Percentiles rank a stretch among this genome's conserved stretches.
phyloP scores from a whole-genome alignment of 1,140 invertebrate genomes.

The Hypsibius dujardini region DNA sequence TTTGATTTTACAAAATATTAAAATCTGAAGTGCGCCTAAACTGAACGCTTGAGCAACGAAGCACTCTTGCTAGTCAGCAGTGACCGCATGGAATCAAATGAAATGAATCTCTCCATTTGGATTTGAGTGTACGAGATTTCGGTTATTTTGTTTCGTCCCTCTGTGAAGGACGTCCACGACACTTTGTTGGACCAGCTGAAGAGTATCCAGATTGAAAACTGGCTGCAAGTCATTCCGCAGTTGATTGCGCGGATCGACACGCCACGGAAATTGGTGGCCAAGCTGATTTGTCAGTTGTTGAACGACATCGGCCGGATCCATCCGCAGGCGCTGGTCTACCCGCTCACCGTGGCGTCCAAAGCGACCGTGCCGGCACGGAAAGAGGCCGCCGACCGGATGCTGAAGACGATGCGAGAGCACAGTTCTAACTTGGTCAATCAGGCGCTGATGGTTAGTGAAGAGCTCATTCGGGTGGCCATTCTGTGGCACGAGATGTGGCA shows the following conservation, averaged over 20 bases:
- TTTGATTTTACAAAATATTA: too few relatives aligned
- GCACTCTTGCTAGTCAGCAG: too few relatives aligned
- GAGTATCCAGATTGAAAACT: slow-evolving; percentile 87
- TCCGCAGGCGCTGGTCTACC: slow-evolving; percentile 79
- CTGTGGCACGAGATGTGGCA: slow-evolving; percentile 99
- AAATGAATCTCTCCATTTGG: too few relatives aligned
- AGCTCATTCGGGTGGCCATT: slow-evolving; percentile 91
- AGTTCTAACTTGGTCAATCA: slow-evolving; percentile 76
- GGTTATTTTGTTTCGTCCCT: too few relatives aligned
- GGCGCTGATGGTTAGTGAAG: slow-evolving; percentile 75
- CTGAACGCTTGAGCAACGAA: too few relatives aligned
- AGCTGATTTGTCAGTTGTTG: slow-evolving; percentile 74
- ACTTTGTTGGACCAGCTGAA: slow-evolving; percentile 76
- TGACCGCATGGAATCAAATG: too few relatives aligned
- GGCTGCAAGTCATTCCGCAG: slow-evolving; percentile 98
- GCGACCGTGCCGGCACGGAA: slow-evolving; percentile 63
- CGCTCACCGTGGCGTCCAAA: slow-evolving; percentile 88
- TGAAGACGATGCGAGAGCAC: slow-evolving; percentile 87
- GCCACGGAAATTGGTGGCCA: slow-evolving; percentile 60
- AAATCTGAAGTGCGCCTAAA: too few relatives aligned
- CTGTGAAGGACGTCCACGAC: slow-evolving; percentile 58
- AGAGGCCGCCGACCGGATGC: slow-evolving; percentile 78
- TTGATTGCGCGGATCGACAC: slow-evolving; percentile 94
- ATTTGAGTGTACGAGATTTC: too few relatives aligned
- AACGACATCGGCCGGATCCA: slow-evolving; percentile 70